Conservation (phyloP, 2,888 invertebrate genomes). For the Nymphalis urticae region DNA sequence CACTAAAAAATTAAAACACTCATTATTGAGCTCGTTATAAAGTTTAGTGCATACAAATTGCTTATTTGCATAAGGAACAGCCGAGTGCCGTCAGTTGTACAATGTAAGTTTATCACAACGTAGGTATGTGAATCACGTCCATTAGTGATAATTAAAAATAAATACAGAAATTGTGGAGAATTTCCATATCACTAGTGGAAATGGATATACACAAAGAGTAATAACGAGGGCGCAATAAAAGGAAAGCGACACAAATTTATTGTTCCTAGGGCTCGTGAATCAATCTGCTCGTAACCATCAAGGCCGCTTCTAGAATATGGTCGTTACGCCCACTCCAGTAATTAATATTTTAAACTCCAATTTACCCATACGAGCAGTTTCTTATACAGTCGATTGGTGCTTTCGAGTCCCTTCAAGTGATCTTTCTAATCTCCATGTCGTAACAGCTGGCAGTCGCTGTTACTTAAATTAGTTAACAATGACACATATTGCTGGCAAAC, state of each 20-base stretch:
- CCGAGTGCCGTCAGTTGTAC: constrained; percentile 46
- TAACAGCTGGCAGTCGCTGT: constrained; percentile 77
- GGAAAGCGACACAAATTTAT: constrained; percentile 53
- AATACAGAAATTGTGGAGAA: constrained; percentile 20
- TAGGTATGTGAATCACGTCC: constrained; percentile 25
- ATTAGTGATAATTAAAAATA: constrained; percentile 35
- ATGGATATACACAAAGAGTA: constrained; percentile 26
- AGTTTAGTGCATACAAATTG: constrained; percentile 72
- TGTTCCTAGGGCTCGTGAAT: constrained; percentile 57
- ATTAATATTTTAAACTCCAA: constrained; percentile 14
- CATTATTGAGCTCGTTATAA: constrained; percentile 68
- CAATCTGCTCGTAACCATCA: constrained; percentile 56
- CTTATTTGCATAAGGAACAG: constrained; percentile 65
- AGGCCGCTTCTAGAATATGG: constrained; percentile 40
- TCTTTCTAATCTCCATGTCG: constrained; percentile 59
- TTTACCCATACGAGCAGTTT: background rate
- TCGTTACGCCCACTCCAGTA: constrained; percentile 17
- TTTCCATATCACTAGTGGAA: constrained; percentile 23
- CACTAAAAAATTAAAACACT: constrained; percentile 75
- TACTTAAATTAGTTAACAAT: constrained; percentile 82
- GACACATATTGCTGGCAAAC: constrained; percentile 82
- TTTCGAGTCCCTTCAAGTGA: constrained; percentile 54
- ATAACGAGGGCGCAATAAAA: constrained; percentile 56
- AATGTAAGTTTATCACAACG: constrained; percentile 36
- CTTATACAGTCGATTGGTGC: constrained; percentile 47